These are phyloP conservation scores for Lophius piscatorius DNA, from an alignment of 2,113 vertebrate species.

Conservation along the genomic window DNA sequence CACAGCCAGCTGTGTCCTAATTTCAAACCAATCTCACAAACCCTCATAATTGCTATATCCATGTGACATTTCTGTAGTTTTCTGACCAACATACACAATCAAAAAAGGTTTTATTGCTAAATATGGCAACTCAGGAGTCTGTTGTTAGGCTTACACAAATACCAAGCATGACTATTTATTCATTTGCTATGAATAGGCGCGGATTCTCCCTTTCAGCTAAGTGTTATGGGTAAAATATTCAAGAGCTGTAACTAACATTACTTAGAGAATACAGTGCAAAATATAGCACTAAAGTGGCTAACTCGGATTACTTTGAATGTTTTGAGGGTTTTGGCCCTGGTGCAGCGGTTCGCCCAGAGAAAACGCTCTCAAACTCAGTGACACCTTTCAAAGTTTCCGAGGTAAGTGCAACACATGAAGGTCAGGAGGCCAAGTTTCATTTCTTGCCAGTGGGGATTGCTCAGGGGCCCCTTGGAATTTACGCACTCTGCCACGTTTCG, in stretches of 20 bases:
- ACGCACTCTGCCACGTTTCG: conserved; percentile 1
- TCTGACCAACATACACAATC: conserved; percentile 72
- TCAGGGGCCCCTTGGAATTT: too few relatives aligned
- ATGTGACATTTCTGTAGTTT: conserved; percentile 64
- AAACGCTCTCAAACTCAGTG: neutral
- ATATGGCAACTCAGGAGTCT: conserved; percentile 56
- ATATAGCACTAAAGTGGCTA: conserved; percentile 37
- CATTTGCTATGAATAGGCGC: conserved; percentile 61
- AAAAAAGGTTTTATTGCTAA: conserved; percentile 67
- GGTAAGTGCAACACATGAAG: conserved; percentile 18
- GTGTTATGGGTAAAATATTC: conserved; percentile 36
- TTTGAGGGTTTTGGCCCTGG: conserved; percentile 24
- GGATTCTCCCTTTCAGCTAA: conserved; percentile 28
- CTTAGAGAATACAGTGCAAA: conserved; percentile 52
- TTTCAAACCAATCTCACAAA: conserved; percentile 73
- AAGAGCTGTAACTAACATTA: conserved; percentile 48
- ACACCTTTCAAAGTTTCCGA: conserved; percentile 20
- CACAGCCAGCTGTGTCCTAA: conserved; percentile 61
- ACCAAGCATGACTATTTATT: conserved; percentile 53
- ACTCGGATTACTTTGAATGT: conserved; percentile 35
- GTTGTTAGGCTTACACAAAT: conserved; percentile 62
- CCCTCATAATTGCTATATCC: conserved; percentile 71
- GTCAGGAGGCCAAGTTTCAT: conserved; percentile 17
- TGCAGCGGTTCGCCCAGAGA: neutral
- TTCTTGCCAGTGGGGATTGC: too few relatives aligned